Conservation (phyloP, 2,113 vertebrate genomes). For the Apaloderma vittatum region DNA sequence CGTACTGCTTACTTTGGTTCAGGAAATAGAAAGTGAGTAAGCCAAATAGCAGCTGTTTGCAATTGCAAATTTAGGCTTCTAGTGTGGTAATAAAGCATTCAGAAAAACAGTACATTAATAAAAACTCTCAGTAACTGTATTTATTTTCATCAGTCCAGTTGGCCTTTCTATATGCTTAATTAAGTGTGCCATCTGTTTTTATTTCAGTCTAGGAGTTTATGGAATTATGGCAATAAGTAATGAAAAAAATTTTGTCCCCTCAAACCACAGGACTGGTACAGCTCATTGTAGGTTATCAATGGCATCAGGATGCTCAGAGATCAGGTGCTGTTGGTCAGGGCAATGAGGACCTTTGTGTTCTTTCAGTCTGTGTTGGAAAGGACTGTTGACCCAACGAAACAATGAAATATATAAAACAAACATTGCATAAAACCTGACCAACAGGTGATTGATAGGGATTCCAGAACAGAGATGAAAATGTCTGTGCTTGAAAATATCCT, state of each 20-base stretch:
- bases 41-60: conserved; percentile 51
- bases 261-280: neutral
- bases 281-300: fast-evolving
- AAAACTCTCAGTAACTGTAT: neutral
- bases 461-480: neutral
- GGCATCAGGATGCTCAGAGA: neutral
- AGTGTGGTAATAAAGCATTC: neutral
- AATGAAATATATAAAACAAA: neutral
- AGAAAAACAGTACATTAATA: conserved; percentile 2
- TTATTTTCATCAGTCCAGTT: neutral
- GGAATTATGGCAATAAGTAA: neutral
- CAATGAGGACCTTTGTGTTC: neutral
- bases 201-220: neutral
- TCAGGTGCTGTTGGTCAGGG: neutral
- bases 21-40: conserved; percentile 24
- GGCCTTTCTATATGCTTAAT: neutral
- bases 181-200: neutral
- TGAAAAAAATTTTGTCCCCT: neutral
- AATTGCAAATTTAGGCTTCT: conserved; percentile 16
- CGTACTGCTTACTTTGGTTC: conserved; percentile 5
- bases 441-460: neutral
- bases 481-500: neutral
- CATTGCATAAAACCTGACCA: neutral
- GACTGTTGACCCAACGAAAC: neutral
- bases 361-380: neutral